Percentiles rank a stretch among this genome's conserved stretches.
Evolutionary conservation across 1,140 invertebrate genomes (phyloP).

Genomic region (Zeugodacus cucurbitae): DNA sequence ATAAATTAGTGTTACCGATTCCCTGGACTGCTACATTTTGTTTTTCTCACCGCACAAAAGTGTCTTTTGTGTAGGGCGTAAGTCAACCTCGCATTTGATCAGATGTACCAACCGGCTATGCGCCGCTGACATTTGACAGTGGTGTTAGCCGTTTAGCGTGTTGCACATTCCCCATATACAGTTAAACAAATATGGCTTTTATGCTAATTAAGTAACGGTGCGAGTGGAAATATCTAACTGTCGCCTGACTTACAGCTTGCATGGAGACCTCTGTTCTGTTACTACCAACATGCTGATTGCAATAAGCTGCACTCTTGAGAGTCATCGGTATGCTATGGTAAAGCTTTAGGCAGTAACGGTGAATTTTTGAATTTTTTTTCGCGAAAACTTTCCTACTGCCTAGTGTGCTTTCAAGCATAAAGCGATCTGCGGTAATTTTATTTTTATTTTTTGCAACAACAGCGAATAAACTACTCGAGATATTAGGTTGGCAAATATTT

Average conservation of each 20-base stretch:
- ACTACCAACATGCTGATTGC: neutral
- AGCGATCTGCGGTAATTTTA: too few species aligned
- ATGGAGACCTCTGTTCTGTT: neutral
- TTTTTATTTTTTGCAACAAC: too few species aligned
- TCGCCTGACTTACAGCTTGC: neutral
- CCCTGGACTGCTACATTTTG: conserved; percentile 25
- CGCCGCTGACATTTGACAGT: neutral
- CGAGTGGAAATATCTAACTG: neutral
- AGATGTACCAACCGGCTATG: neutral
- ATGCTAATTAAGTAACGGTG: conserved; percentile 28
- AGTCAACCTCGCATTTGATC: neutral
- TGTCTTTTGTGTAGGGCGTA: neutral
- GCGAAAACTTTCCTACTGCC: too few species aligned
- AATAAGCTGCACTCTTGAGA: neutral
- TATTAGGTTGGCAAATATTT: too few species aligned
- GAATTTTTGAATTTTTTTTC: too few species aligned
- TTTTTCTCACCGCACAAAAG: neutral
- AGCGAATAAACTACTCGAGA: too few species aligned
- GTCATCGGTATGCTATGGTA: neutral
- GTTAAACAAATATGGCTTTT: neutral
- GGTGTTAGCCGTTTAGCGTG: neutral
- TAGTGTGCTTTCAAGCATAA: too few species aligned
- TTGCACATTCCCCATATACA: neutral
- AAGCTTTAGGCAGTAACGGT: too few species aligned
- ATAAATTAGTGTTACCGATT: conserved; percentile 31